Evolutionary conservation across 2,888 invertebrate genomes (phyloP), one percentile per base, ranked within the genome.

Genomic region (Caenorhabditis japonica): DNA sequence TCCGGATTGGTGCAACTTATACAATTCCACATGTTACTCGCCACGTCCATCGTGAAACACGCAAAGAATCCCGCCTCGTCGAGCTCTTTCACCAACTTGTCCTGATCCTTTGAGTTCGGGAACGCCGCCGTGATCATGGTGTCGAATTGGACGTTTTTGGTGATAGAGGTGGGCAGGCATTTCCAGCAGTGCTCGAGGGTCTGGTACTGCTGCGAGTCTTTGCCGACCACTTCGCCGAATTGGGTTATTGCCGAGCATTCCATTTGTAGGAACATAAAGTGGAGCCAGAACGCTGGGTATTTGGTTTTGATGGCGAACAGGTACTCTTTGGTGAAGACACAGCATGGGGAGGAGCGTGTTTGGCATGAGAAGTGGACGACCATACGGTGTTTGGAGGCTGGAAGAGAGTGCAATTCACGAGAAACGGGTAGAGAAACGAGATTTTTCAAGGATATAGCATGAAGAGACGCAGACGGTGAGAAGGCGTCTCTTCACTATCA

Each of bases 111-210:
- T 59, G 92, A 90, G 64, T 93, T 93, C 0, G 96, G 96, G 90
- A 96, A 96, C 56, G 94, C 94, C 80, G 94, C 94, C 4, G 95
- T 96, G 59, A 95, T 95, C 43, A 96, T 91, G 52, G 95, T 94
- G 34, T 88, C 87, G 74, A 90, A 90, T n/a, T 87, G 87, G 51
- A 87, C 61, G 12, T 93, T 91, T 88, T 94, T 94, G 34, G 93
- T 93, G 59, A 87, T 84, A 89, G 95, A 94, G 87, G 93, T 93
- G 89, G 94, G 94, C 84, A 96, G 91, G 83, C 93, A 94, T 89
- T 95, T 94, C 95, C 95, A 96, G 89, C 94, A 94, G 88, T 94
- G 93, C 89, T 94, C 94, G 71, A 90, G 85, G 30, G 86, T 87
- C 60, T 87, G 86, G 47, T 89, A 89, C 49, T 88, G 85, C 7